phyloP scores from a whole-genome alignment of 2,797 vertebrate species.

The Sphenopsis melanotis region DNA sequence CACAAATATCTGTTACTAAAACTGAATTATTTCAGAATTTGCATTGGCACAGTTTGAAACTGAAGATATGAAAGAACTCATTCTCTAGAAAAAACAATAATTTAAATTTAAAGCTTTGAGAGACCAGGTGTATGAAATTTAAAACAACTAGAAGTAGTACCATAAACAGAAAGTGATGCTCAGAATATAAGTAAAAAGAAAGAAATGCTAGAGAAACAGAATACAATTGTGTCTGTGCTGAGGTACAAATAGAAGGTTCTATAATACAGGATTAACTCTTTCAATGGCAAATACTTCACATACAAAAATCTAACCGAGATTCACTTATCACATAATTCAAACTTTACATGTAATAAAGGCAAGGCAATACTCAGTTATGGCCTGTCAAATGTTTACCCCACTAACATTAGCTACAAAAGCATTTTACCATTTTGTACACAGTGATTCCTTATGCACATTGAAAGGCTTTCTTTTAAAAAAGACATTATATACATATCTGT shows the following conservation, averaged over 20 bases:
- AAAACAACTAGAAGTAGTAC: conserved; percentile 68
- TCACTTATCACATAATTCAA: conserved; percentile 74
- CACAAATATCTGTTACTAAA: conserved; percentile 15
- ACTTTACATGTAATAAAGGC: conserved; percentile 83
- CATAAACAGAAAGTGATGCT: conserved; percentile 46
- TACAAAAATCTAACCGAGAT: conserved; percentile 73
- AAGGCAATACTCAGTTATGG: conserved; percentile 89
- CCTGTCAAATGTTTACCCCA: conserved; percentile 87
- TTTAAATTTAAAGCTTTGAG: conserved; percentile 65
- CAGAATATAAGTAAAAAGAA: conserved; percentile 50
- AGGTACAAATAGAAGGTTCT: conserved; percentile 70
- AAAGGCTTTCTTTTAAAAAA: conserved; percentile 83
- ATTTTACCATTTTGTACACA: conserved; percentile 87
- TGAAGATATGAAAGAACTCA: not conserved
- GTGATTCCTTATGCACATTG: conserved; percentile 80
- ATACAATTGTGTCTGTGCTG: conserved; percentile 38
- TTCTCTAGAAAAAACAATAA: not conserved
- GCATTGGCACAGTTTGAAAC: conserved; percentile 61
- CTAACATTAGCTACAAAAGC: conserved; percentile 88
- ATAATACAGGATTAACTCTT: conserved; percentile 69
- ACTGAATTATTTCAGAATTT: not conserved
- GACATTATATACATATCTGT: conserved; percentile 90
- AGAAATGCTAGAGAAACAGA: not conserved
- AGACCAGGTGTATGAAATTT: conserved; percentile 49
- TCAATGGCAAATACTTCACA: conserved; percentile 74